phyloP scores from a whole-genome alignment of 1,140 invertebrate genomes.

The Glomeris maerens region DNA sequence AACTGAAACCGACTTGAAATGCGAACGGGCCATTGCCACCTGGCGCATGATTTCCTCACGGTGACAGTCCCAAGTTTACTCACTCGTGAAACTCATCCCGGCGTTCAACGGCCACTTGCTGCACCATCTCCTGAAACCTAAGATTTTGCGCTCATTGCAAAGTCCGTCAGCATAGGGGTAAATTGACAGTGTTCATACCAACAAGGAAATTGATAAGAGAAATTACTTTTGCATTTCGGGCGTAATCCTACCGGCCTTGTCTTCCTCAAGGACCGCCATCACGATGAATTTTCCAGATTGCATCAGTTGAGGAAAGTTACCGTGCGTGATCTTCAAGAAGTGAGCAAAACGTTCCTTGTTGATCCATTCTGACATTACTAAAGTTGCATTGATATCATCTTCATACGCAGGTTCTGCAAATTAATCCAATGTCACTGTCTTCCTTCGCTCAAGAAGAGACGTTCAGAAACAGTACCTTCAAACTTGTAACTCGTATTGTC shows the following conservation, averaged over 20 bases:
- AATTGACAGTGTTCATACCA: no score
- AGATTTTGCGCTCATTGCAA: slow-evolving; percentile 5
- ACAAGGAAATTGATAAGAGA: background rate
- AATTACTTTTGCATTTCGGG: slow-evolving; percentile 54
- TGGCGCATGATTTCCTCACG: no score
- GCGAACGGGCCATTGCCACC: slow-evolving; percentile 5
- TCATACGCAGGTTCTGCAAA: background rate
- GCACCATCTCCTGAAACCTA: slow-evolving; percentile 64
- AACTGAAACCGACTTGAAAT: slow-evolving; percentile 60
- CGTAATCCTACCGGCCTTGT: slow-evolving; percentile 64
- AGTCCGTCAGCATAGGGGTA: no score
- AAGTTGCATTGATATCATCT: slow-evolving; percentile 28
- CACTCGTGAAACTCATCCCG: slow-evolving; percentile 60
- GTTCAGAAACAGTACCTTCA: no score
- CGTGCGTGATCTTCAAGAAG: slow-evolving; percentile 68
- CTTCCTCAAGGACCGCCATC: slow-evolving; percentile 71
- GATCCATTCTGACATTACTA: slow-evolving; percentile 77
- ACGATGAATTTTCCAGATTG: slow-evolving; percentile 74
- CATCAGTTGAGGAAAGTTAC: slow-evolving; percentile 37
- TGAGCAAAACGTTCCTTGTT: slow-evolving; percentile 76
- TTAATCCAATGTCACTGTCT: no score
- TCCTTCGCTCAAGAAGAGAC: no score
- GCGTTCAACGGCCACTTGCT: slow-evolving; percentile 61
- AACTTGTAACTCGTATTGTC: no score
- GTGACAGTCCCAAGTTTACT: slow-evolving; percentile 18